Base-by-base conservation (phyloP, 2,113 vertebrate genomes). In the Tupaia chinensis region DNA sequence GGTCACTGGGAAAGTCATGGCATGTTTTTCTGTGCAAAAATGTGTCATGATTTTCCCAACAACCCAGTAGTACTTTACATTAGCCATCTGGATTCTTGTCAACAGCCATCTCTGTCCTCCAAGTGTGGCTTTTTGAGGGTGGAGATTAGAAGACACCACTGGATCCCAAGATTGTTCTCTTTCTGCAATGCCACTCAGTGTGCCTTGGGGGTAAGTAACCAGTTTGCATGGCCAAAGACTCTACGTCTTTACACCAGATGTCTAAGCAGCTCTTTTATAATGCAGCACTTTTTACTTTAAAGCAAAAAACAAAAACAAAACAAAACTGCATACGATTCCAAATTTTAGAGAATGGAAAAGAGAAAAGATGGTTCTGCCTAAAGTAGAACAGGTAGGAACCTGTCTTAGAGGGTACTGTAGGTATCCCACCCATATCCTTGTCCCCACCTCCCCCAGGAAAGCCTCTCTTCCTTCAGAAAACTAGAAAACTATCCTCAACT, bases 371-470 rank as follows among this genome's bases (percentile, higher is more conserved):
- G 27, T 34, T 56, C 6, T 65, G 54, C 34, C 61, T 70, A 4
- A 25, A 4, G 65, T 6, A 34, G 16, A 1, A 19, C 0, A 70
- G 60, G 61, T 4, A 60, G 61, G 56, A 58, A 6, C 19, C 22
- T 1, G 11, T 19, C 14, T 1, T 1, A 14, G 19, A 29, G 3
- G 56, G 22, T 13, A 23, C 25, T 23, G 5, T 72, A 14, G 12
- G n/a, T 7, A 9, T 2, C 25, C 9, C 14, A 2, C 14, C 5
- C 23, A 22, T 1, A 54, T 77, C n/a, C 2, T 85, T 27, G 60
- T n/a, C 11, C 1, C 54, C 68, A n/a, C 13, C 13, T 70, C 27
- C 27, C 13, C 68, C 27, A 6, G 44, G 44, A 44, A 44, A 44
- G 44, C 25, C 1, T 10, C 54, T 70, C 34, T 34, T 70, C 16